A percentile compares a stretch with the other conserved stretches of the same genome.
Conservation (phyloP, 53 echinoderm and acorn worm species). For the Actinopyga echinites region DNA sequence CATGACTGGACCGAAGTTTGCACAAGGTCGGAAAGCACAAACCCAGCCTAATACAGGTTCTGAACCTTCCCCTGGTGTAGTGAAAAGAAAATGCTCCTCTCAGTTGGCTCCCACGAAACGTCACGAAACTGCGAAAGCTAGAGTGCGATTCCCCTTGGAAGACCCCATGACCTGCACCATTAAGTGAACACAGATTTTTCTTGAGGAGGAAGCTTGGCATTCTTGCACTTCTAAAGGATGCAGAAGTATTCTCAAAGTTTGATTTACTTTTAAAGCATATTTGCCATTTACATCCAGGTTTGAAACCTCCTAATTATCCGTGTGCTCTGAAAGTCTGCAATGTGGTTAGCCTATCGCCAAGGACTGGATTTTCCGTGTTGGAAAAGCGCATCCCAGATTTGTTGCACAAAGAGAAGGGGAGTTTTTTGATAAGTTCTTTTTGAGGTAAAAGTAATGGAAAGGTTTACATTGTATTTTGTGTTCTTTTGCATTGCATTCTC, state of each 20-base stretch:
- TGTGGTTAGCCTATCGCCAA: neutral
- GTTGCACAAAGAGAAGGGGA: neutral
- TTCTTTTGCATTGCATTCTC: too few relatives aligned
- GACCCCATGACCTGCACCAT: neutral
- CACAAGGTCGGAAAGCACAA: too few relatives aligned
- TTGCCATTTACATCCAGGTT: neutral
- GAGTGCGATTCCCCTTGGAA: neutral
- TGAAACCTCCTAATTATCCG: neutral
- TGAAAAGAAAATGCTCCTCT: too few relatives aligned
- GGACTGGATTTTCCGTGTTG: slow-evolving; percentile 13
- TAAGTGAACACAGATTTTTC: neutral
- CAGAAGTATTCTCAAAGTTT: neutral
- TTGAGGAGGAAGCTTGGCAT: neutral
- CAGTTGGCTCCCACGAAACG: too few relatives aligned
- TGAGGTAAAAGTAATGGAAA: too few relatives aligned
- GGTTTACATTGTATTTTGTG: too few relatives aligned
- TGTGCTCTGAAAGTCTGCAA: slow-evolving; percentile 27
- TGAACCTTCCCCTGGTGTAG: too few relatives aligned
- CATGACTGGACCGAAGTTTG: too few relatives aligned
- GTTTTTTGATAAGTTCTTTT: too few relatives aligned
- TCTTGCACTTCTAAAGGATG: neutral
- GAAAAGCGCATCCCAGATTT: neutral
- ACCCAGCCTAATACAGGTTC: too few relatives aligned
- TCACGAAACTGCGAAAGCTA: neutral
- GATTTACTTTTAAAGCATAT: neutral